Base-by-base conservation (phyloP, 2,888 invertebrate species). In the Acrocera orbiculus region DNA sequence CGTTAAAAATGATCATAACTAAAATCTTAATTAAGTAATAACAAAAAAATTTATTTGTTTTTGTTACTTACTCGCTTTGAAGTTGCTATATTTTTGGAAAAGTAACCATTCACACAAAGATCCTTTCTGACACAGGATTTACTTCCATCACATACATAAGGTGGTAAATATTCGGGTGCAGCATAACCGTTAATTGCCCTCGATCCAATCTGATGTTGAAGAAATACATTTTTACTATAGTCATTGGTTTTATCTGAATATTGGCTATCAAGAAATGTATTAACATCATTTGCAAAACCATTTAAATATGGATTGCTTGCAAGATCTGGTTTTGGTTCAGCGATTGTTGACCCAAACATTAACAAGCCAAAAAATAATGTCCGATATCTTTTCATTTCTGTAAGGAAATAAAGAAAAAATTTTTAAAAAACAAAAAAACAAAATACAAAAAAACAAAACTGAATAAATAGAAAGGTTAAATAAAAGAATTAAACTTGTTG, bases 101-200 rank as follows among this genome's bases (percentile, higher is more conserved):
- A 40, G 22, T 19, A 64, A 15, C 76, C 76, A 39, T 73, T 68
- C 40, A 62, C 52, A 49, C 77, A 77, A 43, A 67, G 62, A 2
- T 66, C 53, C 40, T 66, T 70, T 2, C 62, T 56, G 1, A 75
- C 73, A 50, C 77, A 77, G 27, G 69, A 60, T 48, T 65, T 67
- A 6, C 69, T 70, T 1, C 69, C 73, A 39, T 58, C 59, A 47
- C 76, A 76, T 20, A 34, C 16, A 16, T 34, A 19, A 20, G 42
- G 41, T 33, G 41, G 43, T 24, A 43, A 33, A 32, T 43, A 43
- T 25, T 34, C 31, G 13, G 43, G 43, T 16, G 39, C 43, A n/a
- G 30, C 27, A 32, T 31, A 43, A 8, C 30, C 29, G 14, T 27
- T 26, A 23, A 38, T 34, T 22, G 38, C 38, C 11, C 40, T 27